Base-by-base conservation (phyloP, 2,113 vertebrate genomes). In the Nyctereutes procyonoides region DNA sequence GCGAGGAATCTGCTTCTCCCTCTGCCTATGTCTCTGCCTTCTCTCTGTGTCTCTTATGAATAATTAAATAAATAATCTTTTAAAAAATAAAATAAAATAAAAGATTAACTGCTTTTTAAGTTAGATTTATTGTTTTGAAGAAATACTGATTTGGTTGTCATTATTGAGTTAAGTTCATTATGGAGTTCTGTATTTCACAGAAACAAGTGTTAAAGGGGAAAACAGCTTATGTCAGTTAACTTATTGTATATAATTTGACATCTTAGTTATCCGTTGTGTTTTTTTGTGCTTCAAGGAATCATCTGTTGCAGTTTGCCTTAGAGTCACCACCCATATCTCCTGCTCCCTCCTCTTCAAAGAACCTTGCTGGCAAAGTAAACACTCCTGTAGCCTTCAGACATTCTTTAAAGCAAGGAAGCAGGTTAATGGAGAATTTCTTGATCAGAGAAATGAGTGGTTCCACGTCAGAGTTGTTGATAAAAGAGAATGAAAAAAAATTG, bases 281-380 rank as follows among this genome's bases (percentile, higher is more conserved):
- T 74, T 74, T 79, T 97, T 97, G 35, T 98, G 38, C 63, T 96
- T 98, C 22, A 86, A 99, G 99, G 84, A 98, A 99, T 80, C 98
- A 98, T 97, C 98, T 99, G 97, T 98, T 99, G 62, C 98, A 98
- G 97, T 84, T 98, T 69, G 97, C 98, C 82, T 97, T 99, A 91
- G 99, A 99, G 53, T 98, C 99, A 55, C 98, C 99, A 5, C 98
- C 98, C 0, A 84, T 97, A 67, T 99, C 99, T 1, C 98, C 99
- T 30, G 97, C 98, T 6, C 95, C 95, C 15, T 98, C 98, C 8
- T 83, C 65, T 16, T 95, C 96, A 84, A 97, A 97, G 80, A 87
- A 2, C 11, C 67, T 98, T 6, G 51, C 97, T 38, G 97, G 98
- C 83, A 98, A 98, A 97, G 97, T 97, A 26, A 98, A 76, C 20